Conservation (phyloP, 2,113 vertebrate species). For the Leptosomus discolor region DNA sequence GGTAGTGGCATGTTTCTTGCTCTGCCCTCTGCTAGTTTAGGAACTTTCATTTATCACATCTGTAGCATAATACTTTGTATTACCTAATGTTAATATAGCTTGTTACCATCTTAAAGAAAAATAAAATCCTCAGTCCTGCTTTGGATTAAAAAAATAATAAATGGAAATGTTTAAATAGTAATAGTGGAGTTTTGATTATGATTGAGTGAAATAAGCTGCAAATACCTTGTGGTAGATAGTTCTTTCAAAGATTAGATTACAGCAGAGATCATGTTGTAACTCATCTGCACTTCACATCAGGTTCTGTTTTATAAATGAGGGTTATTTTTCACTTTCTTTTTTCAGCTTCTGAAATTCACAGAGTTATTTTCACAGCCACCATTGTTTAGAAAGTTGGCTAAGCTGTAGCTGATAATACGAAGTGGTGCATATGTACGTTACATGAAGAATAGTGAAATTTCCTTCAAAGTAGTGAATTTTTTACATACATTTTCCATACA, state of each 20-base stretch:
- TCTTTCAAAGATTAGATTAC: background rate
- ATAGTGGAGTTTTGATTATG: background rate
- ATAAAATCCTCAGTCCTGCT: background rate
- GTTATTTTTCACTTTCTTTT: background rate
- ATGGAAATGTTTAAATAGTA: background rate
- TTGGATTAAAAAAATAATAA: background rate
- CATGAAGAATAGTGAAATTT: background rate
- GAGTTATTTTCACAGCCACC: background rate
- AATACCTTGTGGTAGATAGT: background rate
- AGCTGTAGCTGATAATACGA: background rate
- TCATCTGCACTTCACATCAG: background rate
- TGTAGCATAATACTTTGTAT: background rate
- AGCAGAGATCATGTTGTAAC: background rate
- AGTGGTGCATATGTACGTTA: accelerated
- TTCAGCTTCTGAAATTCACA: background rate
- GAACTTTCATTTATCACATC: background rate
- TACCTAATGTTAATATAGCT: background rate
- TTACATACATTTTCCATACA: background rate
- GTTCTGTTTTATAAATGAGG: background rate
- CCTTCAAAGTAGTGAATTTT: background rate
- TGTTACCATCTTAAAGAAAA: background rate
- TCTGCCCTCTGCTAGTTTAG: constrained; percentile 9
- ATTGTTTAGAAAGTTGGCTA: background rate
- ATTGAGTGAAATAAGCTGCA: background rate
- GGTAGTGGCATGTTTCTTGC: background rate